Percentiles rank a stretch among this genome's conserved stretches.
Conservation (phyloP, 2,113 vertebrate species). For the Neolamprologus brichardi region DNA sequence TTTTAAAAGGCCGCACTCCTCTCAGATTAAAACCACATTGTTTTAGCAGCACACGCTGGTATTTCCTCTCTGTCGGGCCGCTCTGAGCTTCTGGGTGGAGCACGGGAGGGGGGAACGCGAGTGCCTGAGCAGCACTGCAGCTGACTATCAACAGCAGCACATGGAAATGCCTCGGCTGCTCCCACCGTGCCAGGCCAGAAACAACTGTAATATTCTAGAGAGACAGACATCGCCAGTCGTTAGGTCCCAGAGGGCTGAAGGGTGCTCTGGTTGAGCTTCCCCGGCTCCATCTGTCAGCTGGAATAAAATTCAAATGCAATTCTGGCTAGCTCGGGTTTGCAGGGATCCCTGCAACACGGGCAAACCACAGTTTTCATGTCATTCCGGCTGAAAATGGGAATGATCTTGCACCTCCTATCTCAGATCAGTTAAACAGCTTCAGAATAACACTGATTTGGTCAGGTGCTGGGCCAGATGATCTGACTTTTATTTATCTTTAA, state of each 20-base stretch:
- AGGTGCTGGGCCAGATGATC: rapidly evolving
- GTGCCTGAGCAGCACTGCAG: neutral
- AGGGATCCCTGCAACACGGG: neutral
- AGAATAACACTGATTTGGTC: neutral
- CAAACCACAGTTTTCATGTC: neutral
- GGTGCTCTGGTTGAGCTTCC: neutral
- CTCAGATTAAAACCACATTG: constrained; percentile 54
- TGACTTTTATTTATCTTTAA: neutral
- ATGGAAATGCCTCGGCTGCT: constrained; percentile 3
- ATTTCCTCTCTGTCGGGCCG: constrained; percentile 35
- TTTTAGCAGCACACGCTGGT: constrained; percentile 55
- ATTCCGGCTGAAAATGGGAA: rapidly evolving
- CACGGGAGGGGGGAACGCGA: neutral
- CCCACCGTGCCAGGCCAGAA: neutral
- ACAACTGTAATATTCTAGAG: neutral
- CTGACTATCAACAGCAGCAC: constrained; percentile 5
- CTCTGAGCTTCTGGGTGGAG: constrained; percentile 21
- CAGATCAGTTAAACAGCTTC: neutral
- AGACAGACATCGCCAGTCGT: neutral
- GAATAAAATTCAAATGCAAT: neutral
- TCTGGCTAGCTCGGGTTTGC: rapidly evolving
- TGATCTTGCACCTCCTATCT: neutral
- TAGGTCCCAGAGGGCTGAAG: constrained; percentile 5
- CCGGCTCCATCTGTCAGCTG: neutral
- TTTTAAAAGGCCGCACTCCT: neutral